Percentiles rank a stretch among this genome's conserved stretches.
These are phyloP conservation scores for Microcebus ravelobensis DNA, from an alignment of 2,113 vertebrate species.

Conservation along the genomic window DNA sequence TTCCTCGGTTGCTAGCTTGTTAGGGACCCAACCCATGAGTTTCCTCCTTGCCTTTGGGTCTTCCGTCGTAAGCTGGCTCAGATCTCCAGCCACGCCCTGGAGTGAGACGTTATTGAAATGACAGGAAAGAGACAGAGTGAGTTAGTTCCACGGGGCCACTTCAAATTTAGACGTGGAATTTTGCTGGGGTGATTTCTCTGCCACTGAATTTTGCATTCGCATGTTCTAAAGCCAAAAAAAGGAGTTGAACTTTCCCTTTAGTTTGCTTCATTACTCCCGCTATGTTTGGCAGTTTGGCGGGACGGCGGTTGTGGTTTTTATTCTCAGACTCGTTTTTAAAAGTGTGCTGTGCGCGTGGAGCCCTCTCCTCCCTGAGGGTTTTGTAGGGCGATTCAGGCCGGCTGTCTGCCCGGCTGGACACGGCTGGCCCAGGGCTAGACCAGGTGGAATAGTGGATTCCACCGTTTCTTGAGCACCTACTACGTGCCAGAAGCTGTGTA, in stretches of 20 bases:
- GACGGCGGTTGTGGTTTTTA: background rate
- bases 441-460: background rate
- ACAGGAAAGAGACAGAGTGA: background rate
- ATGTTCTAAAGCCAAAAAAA: background rate
- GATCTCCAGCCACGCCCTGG: fast-evolving
- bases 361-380: background rate
- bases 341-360: background rate
- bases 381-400: background rate
- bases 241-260: constrained; percentile 17
- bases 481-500: background rate
- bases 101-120: background rate
- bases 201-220: background rate
- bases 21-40: background rate
- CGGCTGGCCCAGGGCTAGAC: background rate
- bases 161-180: background rate
- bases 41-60: background rate
- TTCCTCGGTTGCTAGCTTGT: background rate
- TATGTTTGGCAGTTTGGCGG: background rate
- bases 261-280: constrained; percentile 39
- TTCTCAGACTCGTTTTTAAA: background rate
- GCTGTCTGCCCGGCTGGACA: background rate
- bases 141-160: background rate
- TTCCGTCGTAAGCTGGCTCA: fast-evolving
- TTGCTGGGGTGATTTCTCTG: background rate
- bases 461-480: background rate